These are phyloP conservation scores for Heterodera carotae DNA, from an alignment of 1,140 invertebrate genomes.

Conservation along the genomic window DNA sequence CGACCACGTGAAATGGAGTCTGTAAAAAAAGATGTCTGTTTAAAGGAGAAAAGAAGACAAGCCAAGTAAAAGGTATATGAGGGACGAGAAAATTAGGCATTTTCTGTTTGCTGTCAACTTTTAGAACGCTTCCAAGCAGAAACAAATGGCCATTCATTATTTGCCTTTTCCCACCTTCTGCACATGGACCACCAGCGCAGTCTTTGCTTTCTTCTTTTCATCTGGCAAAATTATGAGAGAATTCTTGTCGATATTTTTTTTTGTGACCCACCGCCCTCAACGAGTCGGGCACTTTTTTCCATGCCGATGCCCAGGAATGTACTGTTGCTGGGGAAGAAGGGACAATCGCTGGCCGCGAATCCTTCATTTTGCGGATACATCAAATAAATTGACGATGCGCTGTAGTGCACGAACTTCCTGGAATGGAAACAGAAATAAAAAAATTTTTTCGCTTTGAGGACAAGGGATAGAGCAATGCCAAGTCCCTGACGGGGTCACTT, in stretches of 20 bases:
- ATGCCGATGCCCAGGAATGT: slow-evolving; percentile 35
- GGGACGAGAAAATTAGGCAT: no score
- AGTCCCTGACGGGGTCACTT: no score
- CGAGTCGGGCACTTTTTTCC: slow-evolving; percentile 29
- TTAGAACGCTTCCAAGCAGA: not conserved
- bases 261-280: slow-evolving; percentile 16
- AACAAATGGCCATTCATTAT: no score
- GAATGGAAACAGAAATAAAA: not conserved
- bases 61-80: no score
- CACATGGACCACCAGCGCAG: slow-evolving; percentile 30
- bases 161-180: not conserved
- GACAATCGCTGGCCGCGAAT: slow-evolving; percentile 17
- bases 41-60: no score
- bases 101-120: no score
- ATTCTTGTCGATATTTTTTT: not conserved
- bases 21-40: not conserved
- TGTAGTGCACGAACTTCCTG: slow-evolving; percentile 27
- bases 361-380: slow-evolving; percentile 19
- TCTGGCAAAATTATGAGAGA: not conserved
- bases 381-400: slow-evolving; percentile 25
- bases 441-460: not conserved
- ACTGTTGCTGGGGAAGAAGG: slow-evolving; percentile 25
- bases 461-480: slow-evolving; percentile 2
- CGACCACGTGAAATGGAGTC: slow-evolving; percentile 34
- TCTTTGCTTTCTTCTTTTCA: not conserved